Evolutionary conservation across 2,113 vertebrate genomes (phyloP), one percentile per base, ranked within the genome.

Genomic region (Pontoporia blainvillei): DNA sequence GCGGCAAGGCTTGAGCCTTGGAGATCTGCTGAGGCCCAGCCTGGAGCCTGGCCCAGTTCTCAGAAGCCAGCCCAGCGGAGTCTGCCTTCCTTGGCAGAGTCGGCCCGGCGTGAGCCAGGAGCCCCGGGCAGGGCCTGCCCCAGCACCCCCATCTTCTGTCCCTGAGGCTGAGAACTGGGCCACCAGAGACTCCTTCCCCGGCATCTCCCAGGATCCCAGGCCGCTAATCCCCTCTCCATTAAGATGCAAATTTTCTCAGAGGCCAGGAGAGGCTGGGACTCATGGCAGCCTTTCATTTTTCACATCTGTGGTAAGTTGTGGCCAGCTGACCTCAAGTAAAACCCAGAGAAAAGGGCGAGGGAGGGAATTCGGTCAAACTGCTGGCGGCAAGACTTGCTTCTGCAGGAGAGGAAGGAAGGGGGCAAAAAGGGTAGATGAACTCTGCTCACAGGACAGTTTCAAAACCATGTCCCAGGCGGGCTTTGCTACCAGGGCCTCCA

Each of bases 41-140:
- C 92, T 93, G 86, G 62, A 96, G 88, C n/a, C 95, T 6, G 7
- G 85, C 94, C 85, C 54, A 11, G 57, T 54, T 71, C 72, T 96
- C 5, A 3, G 82, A 85, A 92, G 93, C 66, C 76, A 49, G 86
- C 61, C 64, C 23, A 13, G 62, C 7, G 34, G 23, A 79, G n/a
- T 25, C 85, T 64, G 86, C n/a, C 83, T 66, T 62, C 23, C 27
- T 91, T 66, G 85, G 91, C 93, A 93, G 71, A 83, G 52, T 25
- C 66, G 0, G n/a, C 20, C 21, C 1, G 54, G 66, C 29, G 1
- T 31, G 23, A 96, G 90, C 94, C 96, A 95, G 89, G 73, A 88
- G 52, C 25, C 84, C n/a, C 0, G 0, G 49, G 75, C 64, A 29
- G 94, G 14, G 23, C 84, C 10, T 5, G 36, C 21, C 59, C 41